phyloP scores from a whole-genome alignment of 1,140 invertebrate genomes.

The Hypothenemus hampei region DNA sequence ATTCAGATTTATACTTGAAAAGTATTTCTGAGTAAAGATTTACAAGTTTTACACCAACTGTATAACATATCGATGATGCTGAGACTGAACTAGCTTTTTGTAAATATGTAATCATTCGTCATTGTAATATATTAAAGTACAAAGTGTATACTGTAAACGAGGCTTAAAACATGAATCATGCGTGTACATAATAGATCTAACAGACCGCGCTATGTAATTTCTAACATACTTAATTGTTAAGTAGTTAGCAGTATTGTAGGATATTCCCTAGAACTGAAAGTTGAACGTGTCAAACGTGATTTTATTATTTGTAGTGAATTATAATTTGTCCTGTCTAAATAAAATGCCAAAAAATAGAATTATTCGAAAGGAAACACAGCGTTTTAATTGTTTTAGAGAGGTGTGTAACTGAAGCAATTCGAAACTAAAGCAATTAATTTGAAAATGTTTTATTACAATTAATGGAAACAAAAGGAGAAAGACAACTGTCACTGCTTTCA shows the following conservation, averaged over 20 bases:
- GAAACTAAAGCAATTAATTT: too few relatives aligned
- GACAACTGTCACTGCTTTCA: too few relatives aligned
- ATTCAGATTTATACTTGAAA: background rate
- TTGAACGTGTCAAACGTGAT: too few relatives aligned
- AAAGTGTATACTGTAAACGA: constrained; percentile 17
- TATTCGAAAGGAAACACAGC: too few relatives aligned
- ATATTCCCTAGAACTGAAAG: constrained; percentile 9
- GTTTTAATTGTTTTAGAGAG: too few relatives aligned
- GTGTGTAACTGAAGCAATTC: too few relatives aligned
- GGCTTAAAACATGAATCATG: background rate
- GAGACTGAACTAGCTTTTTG: constrained; percentile 13
- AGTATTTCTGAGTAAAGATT: background rate
- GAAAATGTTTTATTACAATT: too few relatives aligned
- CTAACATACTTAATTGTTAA: background rate
- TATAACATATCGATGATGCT: constrained; percentile 18
- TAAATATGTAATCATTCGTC: background rate
- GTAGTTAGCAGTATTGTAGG: background rate
- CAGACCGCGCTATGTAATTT: constrained; percentile 3
- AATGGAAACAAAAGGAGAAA: too few relatives aligned
- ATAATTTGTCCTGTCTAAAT: too few relatives aligned
- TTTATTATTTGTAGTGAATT: too few relatives aligned
- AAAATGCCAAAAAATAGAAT: too few relatives aligned
- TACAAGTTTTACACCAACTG: background rate
- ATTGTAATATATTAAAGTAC: constrained; percentile 7
- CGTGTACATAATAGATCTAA: constrained; percentile 3